Percentiles rank a stretch among this genome's conserved stretches.
phyloP scores from a whole-genome alignment of 2,113 vertebrate genomes.

The Labeo rohita region DNA sequence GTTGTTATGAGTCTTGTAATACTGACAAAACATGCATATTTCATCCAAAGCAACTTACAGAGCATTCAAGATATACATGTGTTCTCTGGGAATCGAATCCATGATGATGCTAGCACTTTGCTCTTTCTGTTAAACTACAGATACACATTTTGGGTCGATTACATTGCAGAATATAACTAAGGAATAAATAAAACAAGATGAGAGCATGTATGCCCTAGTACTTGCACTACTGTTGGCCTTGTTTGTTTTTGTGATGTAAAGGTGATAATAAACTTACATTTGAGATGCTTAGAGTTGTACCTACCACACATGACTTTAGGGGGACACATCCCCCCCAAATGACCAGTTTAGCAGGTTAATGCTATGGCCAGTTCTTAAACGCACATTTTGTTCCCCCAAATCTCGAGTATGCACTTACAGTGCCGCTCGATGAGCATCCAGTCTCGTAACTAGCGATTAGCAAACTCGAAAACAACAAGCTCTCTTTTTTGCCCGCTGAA shows the following conservation, averaged over 20 bases:
- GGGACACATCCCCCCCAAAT: too few relatives aligned
- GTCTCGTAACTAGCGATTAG: background rate
- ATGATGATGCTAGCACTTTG: background rate
- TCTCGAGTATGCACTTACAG: background rate
- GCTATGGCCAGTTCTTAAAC: background rate
- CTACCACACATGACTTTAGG: background rate
- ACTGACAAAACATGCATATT: background rate
- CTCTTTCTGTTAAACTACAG: background rate
- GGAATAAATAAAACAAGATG: background rate
- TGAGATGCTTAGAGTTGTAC: background rate
- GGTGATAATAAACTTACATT: background rate
- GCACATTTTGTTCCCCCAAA: background rate
- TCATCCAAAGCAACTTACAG: background rate
- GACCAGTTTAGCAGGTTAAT: background rate
- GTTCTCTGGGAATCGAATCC: background rate
- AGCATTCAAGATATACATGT: background rate
- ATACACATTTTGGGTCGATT: background rate
- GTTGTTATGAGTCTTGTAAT: background rate
- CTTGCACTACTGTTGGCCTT: background rate
- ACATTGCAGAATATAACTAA: background rate
- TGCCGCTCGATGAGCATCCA: background rate
- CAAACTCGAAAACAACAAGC: slow-evolving; percentile 4
- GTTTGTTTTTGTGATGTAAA: background rate
- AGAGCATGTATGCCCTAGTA: background rate
- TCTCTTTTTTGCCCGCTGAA: slow-evolving; percentile 58